phyloP scores from a whole-genome alignment of 2,888 invertebrate species.

The Anarsia innoxiella region DNA sequence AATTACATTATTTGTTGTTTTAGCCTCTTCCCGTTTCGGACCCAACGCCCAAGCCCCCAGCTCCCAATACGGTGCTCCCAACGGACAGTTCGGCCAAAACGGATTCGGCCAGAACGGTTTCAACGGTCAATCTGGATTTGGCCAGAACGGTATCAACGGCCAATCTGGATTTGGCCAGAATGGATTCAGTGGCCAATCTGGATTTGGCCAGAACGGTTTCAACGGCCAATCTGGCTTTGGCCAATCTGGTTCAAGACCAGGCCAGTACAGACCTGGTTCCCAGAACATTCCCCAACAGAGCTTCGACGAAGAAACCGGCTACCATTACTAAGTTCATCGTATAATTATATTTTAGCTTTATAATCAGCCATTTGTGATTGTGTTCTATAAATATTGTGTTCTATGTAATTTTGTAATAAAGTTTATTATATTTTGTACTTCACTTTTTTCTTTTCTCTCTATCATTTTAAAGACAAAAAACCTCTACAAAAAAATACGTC shows the following conservation, averaged over 20 bases:
- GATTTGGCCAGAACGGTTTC: constrained; percentile 1
- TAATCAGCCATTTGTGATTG: constrained; percentile 19
- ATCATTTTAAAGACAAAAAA: background rate
- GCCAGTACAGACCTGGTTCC: constrained; percentile 33
- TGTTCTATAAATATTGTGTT: no score
- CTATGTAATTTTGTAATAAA: constrained; percentile 12
- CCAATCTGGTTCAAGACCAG: background rate
- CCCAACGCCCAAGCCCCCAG: background rate
- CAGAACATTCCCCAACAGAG: constrained; percentile 49
- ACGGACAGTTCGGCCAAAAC: constrained; percentile 6
- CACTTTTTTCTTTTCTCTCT: no score
- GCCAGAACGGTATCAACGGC: constrained; percentile 3
- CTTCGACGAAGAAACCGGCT: constrained; percentile 60
- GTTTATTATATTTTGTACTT: background rate
- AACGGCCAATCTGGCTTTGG: constrained; percentile 11
- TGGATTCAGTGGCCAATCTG: constrained; percentile 11
- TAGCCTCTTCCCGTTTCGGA: background rate
- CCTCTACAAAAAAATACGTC: no score
- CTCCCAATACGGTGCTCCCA: background rate
- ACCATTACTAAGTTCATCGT: constrained; percentile 45
- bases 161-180: constrained; percentile 1
- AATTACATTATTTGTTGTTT: background rate
- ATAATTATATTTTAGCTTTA: constrained; percentile 2
- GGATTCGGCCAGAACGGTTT: constrained; percentile 1
- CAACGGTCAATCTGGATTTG: constrained; percentile 6